These are phyloP conservation scores for Dolichallabes microphthalmus DNA, from an alignment of 2,113 vertebrate species.

Conservation along the genomic window DNA sequence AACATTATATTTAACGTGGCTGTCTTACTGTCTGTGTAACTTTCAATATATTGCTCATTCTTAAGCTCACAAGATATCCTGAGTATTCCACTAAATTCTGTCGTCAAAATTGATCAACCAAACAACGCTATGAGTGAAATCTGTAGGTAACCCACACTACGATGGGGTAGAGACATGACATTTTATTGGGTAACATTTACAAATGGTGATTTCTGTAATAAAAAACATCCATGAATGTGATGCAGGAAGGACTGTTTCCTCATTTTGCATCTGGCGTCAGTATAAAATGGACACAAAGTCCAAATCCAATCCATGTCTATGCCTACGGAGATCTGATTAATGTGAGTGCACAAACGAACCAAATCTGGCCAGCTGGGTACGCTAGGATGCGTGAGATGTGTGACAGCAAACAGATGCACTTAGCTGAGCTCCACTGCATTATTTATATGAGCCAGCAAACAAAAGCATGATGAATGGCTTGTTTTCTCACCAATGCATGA, in stretches of 20 bases:
- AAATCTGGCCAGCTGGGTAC: conserved; percentile 42
- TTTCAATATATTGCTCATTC: neutral
- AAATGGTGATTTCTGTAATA: neutral
- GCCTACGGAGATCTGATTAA: conserved; percentile 41
- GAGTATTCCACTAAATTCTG: neutral
- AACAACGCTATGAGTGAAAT: neutral
- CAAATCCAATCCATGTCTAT: conserved; percentile 1
- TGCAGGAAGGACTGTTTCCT: neutral
- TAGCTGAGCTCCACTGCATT: conserved; percentile 49
- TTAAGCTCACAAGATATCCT: neutral
- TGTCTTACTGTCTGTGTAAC: neutral
- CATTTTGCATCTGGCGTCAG: conserved; percentile 9
- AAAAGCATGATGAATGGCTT: conserved; percentile 50
- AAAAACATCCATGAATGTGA: neutral
- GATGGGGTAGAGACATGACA: neutral
- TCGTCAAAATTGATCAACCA: neutral
- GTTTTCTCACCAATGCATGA: conserved; percentile 36
- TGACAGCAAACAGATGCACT: conserved; percentile 37
- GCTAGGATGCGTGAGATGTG: conserved; percentile 10
- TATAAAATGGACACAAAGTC: conserved; percentile 18
- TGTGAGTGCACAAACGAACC: conserved; percentile 6
- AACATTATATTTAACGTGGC: neutral
- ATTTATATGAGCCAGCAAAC: conserved; percentile 57
- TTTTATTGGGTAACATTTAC: neutral
- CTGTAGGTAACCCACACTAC: neutral